Percentiles rank a stretch among this genome's conserved stretches.
phyloP scores from a whole-genome alignment of 2,113 vertebrate genomes.

The Phylloscopus whistleri region DNA sequence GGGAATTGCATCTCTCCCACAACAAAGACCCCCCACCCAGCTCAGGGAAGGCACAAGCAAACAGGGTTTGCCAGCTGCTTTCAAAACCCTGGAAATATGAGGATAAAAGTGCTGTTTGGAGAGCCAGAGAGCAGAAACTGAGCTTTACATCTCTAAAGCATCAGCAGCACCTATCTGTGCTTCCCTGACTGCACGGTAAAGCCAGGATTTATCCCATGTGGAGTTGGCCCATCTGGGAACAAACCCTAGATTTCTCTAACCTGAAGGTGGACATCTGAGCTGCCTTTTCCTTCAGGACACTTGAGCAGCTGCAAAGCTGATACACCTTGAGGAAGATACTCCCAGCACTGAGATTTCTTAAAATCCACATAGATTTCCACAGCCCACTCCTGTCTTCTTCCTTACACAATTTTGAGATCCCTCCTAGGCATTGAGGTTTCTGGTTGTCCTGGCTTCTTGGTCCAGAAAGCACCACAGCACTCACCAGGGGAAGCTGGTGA shows the following conservation, averaged over 20 bases:
- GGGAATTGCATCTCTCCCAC: background rate
- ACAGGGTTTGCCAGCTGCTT: background rate
- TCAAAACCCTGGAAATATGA: background rate
- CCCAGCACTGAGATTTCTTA: background rate
- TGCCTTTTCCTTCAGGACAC: background rate
- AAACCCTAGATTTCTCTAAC: background rate
- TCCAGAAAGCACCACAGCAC: background rate
- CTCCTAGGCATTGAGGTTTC: background rate
- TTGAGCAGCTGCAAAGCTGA: background rate
- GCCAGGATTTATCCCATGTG: background rate
- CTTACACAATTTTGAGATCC: background rate
- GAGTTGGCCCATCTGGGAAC: background rate
- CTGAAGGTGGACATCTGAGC: background rate
- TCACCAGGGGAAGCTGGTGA: background rate
- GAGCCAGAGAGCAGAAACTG: background rate
- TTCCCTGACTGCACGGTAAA: background rate
- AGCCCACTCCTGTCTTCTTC: background rate
- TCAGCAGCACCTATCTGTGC: background rate
- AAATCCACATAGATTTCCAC: background rate
- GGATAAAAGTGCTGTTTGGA: background rate
- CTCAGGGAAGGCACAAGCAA: background rate
- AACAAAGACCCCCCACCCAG: fast-evolving
- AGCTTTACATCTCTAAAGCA: background rate
- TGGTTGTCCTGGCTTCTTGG: background rate
- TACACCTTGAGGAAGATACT: background rate